Percentiles rank a stretch among this genome's conserved stretches.
Conservation (phyloP, 2,797 vertebrate species). For the Sorex maritimensis region DNA sequence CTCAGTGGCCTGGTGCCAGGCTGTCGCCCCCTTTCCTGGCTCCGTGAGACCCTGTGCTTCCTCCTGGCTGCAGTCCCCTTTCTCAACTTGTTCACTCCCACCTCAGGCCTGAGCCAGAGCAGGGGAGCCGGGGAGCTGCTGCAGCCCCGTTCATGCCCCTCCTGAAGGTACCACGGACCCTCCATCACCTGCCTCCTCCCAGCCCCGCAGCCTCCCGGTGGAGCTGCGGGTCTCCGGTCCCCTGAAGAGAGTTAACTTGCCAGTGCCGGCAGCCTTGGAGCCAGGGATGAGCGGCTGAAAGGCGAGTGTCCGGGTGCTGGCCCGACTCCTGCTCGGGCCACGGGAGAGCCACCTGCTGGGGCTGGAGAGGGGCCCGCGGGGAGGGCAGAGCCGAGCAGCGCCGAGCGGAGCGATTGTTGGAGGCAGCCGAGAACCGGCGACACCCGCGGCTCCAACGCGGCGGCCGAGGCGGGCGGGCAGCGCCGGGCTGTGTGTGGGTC, state of each 20-base stretch:
- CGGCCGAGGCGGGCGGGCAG: too few relatives aligned
- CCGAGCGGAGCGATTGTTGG: not conserved
- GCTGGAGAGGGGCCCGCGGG: not conserved
- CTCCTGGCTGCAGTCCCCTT: slow-evolving; percentile 14
- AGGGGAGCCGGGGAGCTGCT: not conserved
- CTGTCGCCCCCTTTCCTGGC: not conserved
- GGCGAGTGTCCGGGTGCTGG: not conserved
- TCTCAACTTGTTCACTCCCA: slow-evolving; percentile 61
- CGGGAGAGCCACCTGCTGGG: slow-evolving; percentile 82
- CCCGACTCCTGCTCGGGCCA: not conserved
- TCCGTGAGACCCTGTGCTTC: not conserved
- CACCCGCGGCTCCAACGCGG: too few relatives aligned
- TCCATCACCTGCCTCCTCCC: not conserved
- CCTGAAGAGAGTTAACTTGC: slow-evolving; percentile 38
- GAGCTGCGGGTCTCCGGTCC: not conserved
- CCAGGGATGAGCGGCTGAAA: not conserved
- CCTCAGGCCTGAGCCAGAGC: not conserved
- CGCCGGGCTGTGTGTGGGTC: too few relatives aligned
- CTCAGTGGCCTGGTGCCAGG: not conserved
- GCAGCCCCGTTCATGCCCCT: not conserved
- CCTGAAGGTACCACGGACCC: not conserved
- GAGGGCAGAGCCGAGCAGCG: not conserved
- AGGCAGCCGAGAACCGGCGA: too few relatives aligned
- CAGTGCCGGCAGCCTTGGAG: not conserved
- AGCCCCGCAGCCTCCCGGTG: not conserved